Conservation (phyloP, 2,888 invertebrate species). For the Heliconius aoede region DNA sequence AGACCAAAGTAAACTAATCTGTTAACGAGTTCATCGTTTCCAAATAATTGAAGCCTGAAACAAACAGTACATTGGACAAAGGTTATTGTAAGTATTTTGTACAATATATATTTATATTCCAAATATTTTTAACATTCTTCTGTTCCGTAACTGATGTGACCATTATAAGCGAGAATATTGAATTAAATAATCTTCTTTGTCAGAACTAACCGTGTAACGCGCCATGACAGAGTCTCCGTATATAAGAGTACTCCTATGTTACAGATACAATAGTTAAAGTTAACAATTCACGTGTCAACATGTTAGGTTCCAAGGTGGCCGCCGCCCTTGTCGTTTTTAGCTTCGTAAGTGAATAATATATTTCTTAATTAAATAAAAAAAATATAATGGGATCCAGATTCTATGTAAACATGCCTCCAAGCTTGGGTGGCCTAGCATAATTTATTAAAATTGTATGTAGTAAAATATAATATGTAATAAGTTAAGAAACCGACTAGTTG, state of each 20-base stretch:
- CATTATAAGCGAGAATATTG: slow-evolving; percentile 33
- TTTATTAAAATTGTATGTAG: too few relatives aligned
- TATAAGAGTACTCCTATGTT: slow-evolving; percentile 42
- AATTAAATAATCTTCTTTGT: slow-evolving; percentile 33
- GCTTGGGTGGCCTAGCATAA: too few relatives aligned
- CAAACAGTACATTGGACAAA: not conserved
- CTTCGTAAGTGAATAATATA: slow-evolving; percentile 38
- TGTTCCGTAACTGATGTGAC: slow-evolving; percentile 27
- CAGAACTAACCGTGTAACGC: slow-evolving; percentile 44
- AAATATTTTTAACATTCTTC: slow-evolving; percentile 21
- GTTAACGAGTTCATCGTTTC: not conserved
- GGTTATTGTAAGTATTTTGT: not conserved
- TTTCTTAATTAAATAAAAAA: not conserved
- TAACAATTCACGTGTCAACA: slow-evolving; percentile 31
- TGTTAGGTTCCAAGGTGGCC: slow-evolving; percentile 41
- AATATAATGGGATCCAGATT: too few relatives aligned
- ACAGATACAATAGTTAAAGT: not conserved
- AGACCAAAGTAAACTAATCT: not conserved
- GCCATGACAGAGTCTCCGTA: slow-evolving; percentile 42
- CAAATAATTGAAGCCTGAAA: not conserved
- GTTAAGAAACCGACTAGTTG: too few relatives aligned
- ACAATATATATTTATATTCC: slow-evolving; percentile 6
- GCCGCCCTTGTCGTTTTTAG: slow-evolving; percentile 26
- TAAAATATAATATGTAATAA: too few relatives aligned
- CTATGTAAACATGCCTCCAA: too few relatives aligned